Conservation (phyloP, 2,113 vertebrate species). For the Ophthalmolycus amberensis region DNA sequence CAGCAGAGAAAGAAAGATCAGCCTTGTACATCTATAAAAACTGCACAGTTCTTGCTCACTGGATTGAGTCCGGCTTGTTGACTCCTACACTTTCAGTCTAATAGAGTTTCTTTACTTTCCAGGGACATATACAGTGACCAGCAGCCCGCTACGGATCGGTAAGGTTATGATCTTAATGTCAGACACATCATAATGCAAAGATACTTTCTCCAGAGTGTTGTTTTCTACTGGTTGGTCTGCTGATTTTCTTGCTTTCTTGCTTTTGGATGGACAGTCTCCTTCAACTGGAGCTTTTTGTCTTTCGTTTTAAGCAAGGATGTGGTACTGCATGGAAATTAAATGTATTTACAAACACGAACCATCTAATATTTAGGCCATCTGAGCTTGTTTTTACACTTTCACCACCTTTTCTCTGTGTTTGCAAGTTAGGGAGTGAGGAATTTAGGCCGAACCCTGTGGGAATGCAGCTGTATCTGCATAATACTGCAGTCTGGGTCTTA, state of each 20-base stretch:
- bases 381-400: constrained; percentile 17
- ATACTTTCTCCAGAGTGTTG: constrained; percentile 49
- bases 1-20: constrained; percentile 50
- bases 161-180: constrained; percentile 73
- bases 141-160: constrained; percentile 70
- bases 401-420: constrained; percentile 6
- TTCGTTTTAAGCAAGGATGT: constrained; percentile 2
- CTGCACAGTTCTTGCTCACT: constrained; percentile 34
- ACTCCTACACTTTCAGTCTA: constrained; percentile 55
- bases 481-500: constrained; percentile 12
- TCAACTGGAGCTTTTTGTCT: not conserved
- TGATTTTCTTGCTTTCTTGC: constrained; percentile 44
- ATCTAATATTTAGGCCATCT: constrained; percentile 9
- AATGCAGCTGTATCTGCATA: constrained; percentile 15
- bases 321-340: not conserved
- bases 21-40: constrained; percentile 44
- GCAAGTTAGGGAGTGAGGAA: constrained; percentile 16
- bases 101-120: constrained; percentile 65
- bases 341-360: not conserved
- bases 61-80: constrained; percentile 56
- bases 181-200: constrained; percentile 42
- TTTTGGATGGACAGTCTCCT: constrained; percentile 31
- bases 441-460: constrained; percentile 48
- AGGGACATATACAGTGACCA: constrained; percentile 62
- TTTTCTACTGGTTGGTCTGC: constrained; percentile 56